Evolutionary conservation across 2,113 vertebrate genomes (phyloP), one percentile per base, ranked within the genome.

Genomic region (Chlorodrepanis virens): DNA sequence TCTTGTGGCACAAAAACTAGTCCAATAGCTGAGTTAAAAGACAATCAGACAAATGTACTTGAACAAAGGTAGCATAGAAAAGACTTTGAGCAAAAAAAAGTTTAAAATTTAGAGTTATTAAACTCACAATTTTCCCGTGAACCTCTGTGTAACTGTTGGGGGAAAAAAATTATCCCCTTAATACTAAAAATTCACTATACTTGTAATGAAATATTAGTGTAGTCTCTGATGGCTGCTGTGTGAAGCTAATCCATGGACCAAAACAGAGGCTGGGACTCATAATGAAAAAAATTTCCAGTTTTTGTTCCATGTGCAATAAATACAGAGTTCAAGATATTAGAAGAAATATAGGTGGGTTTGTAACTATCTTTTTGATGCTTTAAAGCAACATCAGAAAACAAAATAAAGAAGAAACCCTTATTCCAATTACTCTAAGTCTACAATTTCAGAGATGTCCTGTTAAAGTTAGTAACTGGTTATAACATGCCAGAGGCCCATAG

Each of bases 131-230:
- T 94, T 91, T 65, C 21, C 10, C 29, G 16, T 45, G 22, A 78
- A 67, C 2, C 5, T 60, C n/a, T 52, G 5, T 3, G n/a, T 56
- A 71, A 77, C 10, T 64, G 9, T 8, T 42, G 14, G 19, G 24
- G 17, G 8, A 0, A 0, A 25, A 23, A 0, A 65, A 17, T 7
- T 23, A 35, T 18, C 2, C 18, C 52, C 87, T 57, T 39, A 31
- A 14, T 63, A 45, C 14, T 44, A 12, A 92, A 81, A 82, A 63
- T 28, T 13, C 8, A 33, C 14, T 74, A 12, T n/a, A 20, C 6
- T 9, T 40, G 22, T 69, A 65, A 70, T 22, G 35, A 67, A 63
- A 39, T 14, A 40, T 28, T 53, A 63, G 12, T 29, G 8, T 13
- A 59, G 37, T 39, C 37, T 72, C 44, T 61, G 42, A 39, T 31